Conservation (phyloP, 1,140 invertebrate genomes). For the Zaprionus kolodkinae region DNA sequence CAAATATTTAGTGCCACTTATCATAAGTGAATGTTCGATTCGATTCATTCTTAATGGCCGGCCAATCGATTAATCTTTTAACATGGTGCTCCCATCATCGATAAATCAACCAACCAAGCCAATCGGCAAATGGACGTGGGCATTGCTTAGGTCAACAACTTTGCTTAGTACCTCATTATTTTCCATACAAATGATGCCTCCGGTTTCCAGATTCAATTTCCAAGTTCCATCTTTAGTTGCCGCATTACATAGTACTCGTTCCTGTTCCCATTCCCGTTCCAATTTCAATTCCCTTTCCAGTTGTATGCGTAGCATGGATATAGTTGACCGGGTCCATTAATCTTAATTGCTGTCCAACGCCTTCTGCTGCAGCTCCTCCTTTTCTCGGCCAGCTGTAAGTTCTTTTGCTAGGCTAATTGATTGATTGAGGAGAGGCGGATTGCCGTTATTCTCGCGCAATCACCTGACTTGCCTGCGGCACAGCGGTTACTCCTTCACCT, state of each 20-base stretch:
- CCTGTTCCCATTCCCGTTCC: background rate
- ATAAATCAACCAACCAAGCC: conserved; percentile 22
- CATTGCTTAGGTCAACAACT: conserved; percentile 1
- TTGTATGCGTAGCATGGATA: background rate
- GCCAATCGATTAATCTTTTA: conserved; percentile 5
- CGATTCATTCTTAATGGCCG: conserved; percentile 5
- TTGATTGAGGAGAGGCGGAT: conserved; percentile 23
- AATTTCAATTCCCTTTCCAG: background rate
- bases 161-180: conserved; percentile 31
- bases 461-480: conserved; percentile 4
- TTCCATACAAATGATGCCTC: conserved; percentile 5
- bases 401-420: conserved; percentile 29
- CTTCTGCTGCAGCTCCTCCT: conserved; percentile 11
- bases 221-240: background rate
- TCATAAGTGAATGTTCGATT: conserved; percentile 2
- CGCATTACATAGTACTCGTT: background rate
- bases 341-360: conserved; percentile 32
- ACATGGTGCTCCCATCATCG: background rate
- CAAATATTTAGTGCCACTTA: conserved; percentile 5
- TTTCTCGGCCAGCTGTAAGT: background rate
- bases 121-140: conserved; percentile 16
- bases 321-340: conserved; percentile 26
- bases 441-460: conserved; percentile 6
- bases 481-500: background rate
- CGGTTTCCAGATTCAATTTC: background rate